Evolutionary conservation across 2,888 invertebrate species (phyloP), one percentile per base, ranked within the genome.

Genomic region (Aquatica leii): DNA sequence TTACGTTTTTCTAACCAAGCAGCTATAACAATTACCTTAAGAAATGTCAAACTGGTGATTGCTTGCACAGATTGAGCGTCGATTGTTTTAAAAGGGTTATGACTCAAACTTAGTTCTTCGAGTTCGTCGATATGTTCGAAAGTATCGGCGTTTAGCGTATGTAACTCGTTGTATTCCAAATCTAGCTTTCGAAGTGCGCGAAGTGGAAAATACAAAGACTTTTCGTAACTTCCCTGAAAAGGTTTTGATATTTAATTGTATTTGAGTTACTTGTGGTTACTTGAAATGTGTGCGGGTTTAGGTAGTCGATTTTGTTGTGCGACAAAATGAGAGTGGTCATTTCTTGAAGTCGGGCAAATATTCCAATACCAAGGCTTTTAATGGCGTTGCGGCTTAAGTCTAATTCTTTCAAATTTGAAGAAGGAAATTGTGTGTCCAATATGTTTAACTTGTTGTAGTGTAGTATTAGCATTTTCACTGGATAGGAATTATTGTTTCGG

Each of bases 61-160:
- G 94, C 91, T 0, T 87, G 81, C 1, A 85, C 73, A 0, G 91
- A 89, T n/a, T 82, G 83, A 4, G 84, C 82, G 74, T 91, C 90
- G 4, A 94, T 85, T 0, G 86, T 82, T 11, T 82, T 82, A 11
- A 96, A 82, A 0, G 90, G 91, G 80, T 96, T 96, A 11, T 87
- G 85, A 65, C 88, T 87, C 17, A 96, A 81, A 71, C 86, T 86
- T 48, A 96, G 78, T 11, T 85, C 84, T 69, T 88, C 87, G 37
- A 96, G 76, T 53, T 87, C 84, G 2, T 90, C 79, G 0, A 78
- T 75, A 74, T 95, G 93, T 71, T 91, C 90, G 76, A 96, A 94
- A 1, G 92, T 73, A 75, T 92, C 90, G 51, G 83, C 84, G 73
- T 91, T 77, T n/a, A 94, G 78, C 0, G 87, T 86, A 71, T 91